A percentile compares a stretch with the other conserved stretches of the same genome.
Evolutionary conservation across 2,888 invertebrate species (phyloP).

Genomic region (Phyllotreta cruciferae): DNA sequence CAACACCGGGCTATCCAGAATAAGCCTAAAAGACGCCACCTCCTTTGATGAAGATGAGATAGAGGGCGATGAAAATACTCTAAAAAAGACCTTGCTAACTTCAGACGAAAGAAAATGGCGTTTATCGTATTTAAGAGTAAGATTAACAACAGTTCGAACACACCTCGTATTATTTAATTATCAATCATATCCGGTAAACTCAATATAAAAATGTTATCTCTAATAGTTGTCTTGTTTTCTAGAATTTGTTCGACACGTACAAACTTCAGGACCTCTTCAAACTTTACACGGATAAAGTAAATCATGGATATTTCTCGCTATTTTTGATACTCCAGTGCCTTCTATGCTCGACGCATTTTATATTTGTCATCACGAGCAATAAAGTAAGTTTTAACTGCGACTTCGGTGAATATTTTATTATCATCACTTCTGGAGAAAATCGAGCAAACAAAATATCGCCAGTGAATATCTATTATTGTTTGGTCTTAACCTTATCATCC

Average conservation of each 20-base stretch:
- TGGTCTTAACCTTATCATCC: no score
- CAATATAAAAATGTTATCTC: neutral
- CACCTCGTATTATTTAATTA: neutral
- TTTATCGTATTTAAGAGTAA: slow-evolving; percentile 53
- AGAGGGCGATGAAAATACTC: slow-evolving; percentile 6
- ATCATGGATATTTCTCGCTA: slow-evolving; percentile 78
- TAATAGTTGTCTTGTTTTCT: slow-evolving; percentile 51
- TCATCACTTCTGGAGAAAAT: slow-evolving; percentile 40
- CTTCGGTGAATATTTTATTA: slow-evolving; percentile 30
- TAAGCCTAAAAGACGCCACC: slow-evolving; percentile 26
- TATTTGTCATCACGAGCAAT: slow-evolving; percentile 34
- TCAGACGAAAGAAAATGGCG: slow-evolving; percentile 52
- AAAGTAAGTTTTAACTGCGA: slow-evolving; percentile 34
- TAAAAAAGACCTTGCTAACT: neutral
- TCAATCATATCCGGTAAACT: neutral
- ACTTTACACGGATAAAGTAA: slow-evolving; percentile 77
- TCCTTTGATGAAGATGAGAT: slow-evolving; percentile 20
- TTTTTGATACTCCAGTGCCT: slow-evolving; percentile 74
- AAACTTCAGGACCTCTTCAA: slow-evolving; percentile 77
- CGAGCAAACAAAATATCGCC: no score
- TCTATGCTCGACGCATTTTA: slow-evolving; percentile 70
- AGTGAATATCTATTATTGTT: no score
- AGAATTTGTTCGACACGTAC: slow-evolving; percentile 80
- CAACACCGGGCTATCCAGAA: slow-evolving; percentile 20
- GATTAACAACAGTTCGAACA: slow-evolving; percentile 13